Evolutionary conservation across 2,797 vertebrate species (phyloP), one percentile per base, ranked within the genome.

Genomic region (Onychomys leucogaster): DNA sequence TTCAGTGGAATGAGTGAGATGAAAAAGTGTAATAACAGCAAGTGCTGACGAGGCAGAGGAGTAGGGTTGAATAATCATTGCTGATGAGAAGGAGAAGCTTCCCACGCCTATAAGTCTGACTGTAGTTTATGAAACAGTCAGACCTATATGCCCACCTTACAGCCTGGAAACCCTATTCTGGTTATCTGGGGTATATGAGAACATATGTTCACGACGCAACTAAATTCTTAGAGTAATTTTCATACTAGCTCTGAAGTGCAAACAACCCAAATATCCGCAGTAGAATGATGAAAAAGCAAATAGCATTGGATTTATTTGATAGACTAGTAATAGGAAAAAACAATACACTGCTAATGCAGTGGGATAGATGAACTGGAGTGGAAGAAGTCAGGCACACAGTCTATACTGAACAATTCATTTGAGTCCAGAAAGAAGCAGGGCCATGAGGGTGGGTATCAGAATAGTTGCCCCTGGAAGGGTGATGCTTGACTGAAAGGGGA

Each of bases 51-150:
- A 85, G 12, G 21, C 6, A 57, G 9, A 85, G 59, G 21, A 75
- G 23, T 37, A 52, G 52, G 67, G 29, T 3, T 65, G 63, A 69
- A 77, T 63, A 75, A 67, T 34, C 49, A 13, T n/a, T 29, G 23
- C 59, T 61, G n/a, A 43, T 5, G 4, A 46, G 27, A 91, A 21
- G 25, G 6, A 25, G 82, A 77, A n/a, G 1, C 16, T 37, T 13
- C 27, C 75, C 2, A 32, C 25, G 63, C 17, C 76, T 77, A 1
- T 71, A 89, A 75, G 84, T 77, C 25, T 34, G 11, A 78, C 25
- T 81, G 27, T 32, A 59, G 32, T 86, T 86, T 88, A 67, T 93
- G 88, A 89, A 86, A 55, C 95, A 78, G 37, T 83, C 80, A 63
- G 57, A 90, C 27, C 59, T 83, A 43, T 1, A 61, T 0, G 71